Evolutionary conservation across 2,113 vertebrate genomes (phyloP).

Genomic region (Hemiprocne comata): DNA sequence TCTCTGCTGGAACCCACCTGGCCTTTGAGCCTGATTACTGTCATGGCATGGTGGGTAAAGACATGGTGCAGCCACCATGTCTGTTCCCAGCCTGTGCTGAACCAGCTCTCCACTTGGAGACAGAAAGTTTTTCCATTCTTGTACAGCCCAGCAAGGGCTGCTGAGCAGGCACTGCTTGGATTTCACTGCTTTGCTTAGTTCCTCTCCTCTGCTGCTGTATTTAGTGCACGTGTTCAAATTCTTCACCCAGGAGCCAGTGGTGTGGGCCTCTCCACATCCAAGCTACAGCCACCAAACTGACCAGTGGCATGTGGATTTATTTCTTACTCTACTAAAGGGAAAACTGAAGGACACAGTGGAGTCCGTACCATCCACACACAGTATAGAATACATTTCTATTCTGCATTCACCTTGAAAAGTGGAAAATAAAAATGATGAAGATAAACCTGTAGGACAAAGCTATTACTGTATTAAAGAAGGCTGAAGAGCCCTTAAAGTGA

Average conservation of each 20-base stretch:
- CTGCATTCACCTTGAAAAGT: background rate
- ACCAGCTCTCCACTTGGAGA: background rate
- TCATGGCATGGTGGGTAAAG: background rate
- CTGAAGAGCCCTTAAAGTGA: background rate
- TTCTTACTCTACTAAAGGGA: background rate
- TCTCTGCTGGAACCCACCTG: background rate
- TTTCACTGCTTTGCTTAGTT: background rate
- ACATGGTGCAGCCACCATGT: accelerated
- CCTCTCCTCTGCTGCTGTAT: background rate
- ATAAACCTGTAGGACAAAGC: background rate
- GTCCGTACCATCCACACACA: background rate
- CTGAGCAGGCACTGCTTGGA: background rate
- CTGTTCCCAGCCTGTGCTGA: background rate
- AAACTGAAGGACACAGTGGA: background rate
- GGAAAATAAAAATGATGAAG: background rate
- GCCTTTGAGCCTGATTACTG: background rate
- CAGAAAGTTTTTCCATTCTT: background rate
- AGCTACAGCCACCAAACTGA: background rate
- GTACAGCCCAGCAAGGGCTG: background rate
- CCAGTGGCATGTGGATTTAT: background rate
- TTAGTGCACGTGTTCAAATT: background rate
- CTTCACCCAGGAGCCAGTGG: background rate
- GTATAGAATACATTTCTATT: background rate
- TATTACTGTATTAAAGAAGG: background rate
- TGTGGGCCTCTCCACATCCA: background rate